Evolutionary conservation across 2,113 vertebrate species (phyloP), one percentile per base, ranked within the genome.

Genomic region (Rhodinocichla rosea): DNA sequence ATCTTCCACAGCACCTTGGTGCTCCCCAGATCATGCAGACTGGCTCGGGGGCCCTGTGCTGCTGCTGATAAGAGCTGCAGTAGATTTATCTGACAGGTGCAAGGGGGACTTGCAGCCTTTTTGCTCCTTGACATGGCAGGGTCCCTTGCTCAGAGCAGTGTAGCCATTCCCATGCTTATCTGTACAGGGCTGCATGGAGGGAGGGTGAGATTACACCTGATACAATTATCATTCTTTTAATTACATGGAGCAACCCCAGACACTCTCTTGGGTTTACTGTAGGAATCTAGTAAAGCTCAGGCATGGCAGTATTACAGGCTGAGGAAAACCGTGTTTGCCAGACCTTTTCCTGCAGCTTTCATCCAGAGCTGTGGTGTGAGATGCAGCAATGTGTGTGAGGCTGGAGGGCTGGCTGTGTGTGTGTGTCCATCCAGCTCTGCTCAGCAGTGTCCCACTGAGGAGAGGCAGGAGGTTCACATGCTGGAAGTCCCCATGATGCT

Each of bases 1-100:
- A 26, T 26, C 68, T 60, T 19, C 33, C 0, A 0, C 50, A 21
- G 67, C 0, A 0, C 17, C 33, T 37, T 0, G 0, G 11, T 77
- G 68, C 71, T 88, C n/a, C n/a, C 20, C 40, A 18, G 59, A 17
- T 19, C 1, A 1, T 1, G 5, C 8, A 10, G 44, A 4, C 45
- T 20, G 47, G 30, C 39, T n/a, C 32, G 2, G 67, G 67, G 42
- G 15, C 57, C 37, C 45, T 26, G 60, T 0, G 0, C 57, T 21
- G 39, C 5, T 5, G 60, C 76, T 81, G 83, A 6, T 53, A 44
- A 82, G 74, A 63, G 32, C 27, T 70, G 65, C 49, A 11, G 45
- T 19, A 26, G n/a, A 33, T 85, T 83, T 69, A 55, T 77, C 79
- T 69, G 7, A 10, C 15, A 32, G 18, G 55, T 5, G 11, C 67